These are phyloP conservation scores for Gallirallus australis DNA, from an alignment of 2,797 vertebrate genomes.

Conservation along the genomic window DNA sequence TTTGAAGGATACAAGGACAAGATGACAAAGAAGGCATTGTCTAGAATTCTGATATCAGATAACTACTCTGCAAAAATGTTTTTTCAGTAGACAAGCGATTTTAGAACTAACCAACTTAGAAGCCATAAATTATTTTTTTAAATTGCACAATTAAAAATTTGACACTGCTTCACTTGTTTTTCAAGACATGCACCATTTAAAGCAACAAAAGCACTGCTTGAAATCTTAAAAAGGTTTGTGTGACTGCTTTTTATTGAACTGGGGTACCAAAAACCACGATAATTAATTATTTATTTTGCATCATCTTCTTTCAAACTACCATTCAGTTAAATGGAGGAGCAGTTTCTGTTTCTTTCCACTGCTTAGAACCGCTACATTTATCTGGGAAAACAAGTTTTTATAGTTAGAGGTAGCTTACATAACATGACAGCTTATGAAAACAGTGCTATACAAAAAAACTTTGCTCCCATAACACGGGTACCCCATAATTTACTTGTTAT, in stretches of 20 bases:
- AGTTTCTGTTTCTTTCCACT: neutral
- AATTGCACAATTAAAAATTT: slow-evolving; percentile 1
- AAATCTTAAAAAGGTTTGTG: neutral
- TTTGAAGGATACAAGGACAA: neutral
- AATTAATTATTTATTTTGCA: neutral
- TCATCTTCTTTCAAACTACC: neutral
- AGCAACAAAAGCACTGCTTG: neutral
- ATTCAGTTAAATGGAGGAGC: neutral
- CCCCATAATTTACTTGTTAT: neutral
- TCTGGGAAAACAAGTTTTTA: neutral
- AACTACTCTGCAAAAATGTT: neutral
- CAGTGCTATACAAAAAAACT: neutral
- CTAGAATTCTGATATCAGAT: neutral
- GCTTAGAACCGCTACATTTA: neutral
- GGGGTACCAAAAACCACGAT: neutral
- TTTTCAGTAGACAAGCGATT: slow-evolving; percentile 19
- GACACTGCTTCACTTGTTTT: neutral
- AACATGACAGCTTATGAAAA: neutral
- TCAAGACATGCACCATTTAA: neutral
- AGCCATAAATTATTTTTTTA: neutral
- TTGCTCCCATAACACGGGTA: neutral
- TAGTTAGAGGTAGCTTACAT: neutral
- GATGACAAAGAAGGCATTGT: slow-evolving; percentile 37
- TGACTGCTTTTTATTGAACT: neutral
- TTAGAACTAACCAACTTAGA: slow-evolving; percentile 22